These are phyloP conservation scores for Ceratina australensis DNA, from an alignment of 1,140 invertebrate species.

Conservation along the genomic window DNA sequence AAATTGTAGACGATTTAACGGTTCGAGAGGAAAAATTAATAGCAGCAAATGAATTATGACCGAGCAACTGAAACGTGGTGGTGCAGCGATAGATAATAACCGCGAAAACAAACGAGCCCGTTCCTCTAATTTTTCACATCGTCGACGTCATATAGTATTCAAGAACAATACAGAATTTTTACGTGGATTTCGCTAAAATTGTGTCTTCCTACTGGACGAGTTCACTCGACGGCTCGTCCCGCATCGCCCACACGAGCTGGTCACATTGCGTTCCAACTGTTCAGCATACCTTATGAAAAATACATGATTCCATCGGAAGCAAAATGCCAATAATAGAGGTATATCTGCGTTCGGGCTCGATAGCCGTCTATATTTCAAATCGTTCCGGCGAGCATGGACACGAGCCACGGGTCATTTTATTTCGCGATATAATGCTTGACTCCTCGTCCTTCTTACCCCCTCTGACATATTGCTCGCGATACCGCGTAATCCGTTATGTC, in stretches of 20 bases:
- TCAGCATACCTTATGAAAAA: conserved; percentile 46
- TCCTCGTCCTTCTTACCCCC: conserved; percentile 53
- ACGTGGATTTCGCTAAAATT: conserved; percentile 17
- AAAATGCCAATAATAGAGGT: conserved; percentile 56
- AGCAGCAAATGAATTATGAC: not conserved
- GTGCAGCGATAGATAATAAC: not conserved
- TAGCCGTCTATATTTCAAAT: conserved; percentile 47
- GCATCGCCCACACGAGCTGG: not conserved
- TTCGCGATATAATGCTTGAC: conserved; percentile 62
- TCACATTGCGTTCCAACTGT: conserved; percentile 10
- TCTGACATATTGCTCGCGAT: conserved; percentile 64
- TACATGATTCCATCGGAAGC: conserved; percentile 53
- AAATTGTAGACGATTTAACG: not conserved
- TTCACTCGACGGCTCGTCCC: conserved; percentile 7
- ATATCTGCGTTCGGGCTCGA: conserved; percentile 32
- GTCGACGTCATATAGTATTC: conserved; percentile 23
- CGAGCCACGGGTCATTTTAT: conserved; percentile 54
- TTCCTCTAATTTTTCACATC: not conserved
- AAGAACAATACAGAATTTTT: conserved; percentile 26
- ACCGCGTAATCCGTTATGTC: conserved; percentile 63
- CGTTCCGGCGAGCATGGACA: not conserved
- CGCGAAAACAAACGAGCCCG: not conserved
- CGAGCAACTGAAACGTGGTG: not conserved
- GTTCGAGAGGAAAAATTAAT: not conserved
- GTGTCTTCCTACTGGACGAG: conserved; percentile 14